Conservation (phyloP, 2,888 invertebrate species). For the Andrena hattorfiana region DNA sequence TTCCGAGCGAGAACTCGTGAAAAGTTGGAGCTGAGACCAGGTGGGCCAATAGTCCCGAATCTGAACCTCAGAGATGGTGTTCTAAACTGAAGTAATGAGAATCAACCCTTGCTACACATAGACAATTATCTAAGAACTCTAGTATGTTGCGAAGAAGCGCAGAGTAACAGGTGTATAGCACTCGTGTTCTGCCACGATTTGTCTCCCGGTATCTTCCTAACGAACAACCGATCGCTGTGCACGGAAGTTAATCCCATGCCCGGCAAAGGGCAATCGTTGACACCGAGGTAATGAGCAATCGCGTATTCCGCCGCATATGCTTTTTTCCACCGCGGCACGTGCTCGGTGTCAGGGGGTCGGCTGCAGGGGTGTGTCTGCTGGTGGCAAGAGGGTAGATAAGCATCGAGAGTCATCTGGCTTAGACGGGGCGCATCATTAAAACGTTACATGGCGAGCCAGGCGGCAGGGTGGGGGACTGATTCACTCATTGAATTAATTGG, state of each 20-base stretch:
- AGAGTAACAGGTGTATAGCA: conserved; percentile 30
- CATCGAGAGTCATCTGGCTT: conserved; percentile 84
- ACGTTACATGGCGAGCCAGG: conserved; percentile 71
- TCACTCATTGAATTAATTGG: conserved; percentile 83
- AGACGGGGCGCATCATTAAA: conserved; percentile 80
- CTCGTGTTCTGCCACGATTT: background rate
- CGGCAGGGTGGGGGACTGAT: conserved; percentile 75
- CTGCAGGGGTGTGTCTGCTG: conserved; percentile 80
- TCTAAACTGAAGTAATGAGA: no score
- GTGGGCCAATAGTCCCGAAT: no score
- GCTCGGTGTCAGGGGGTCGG: conserved; percentile 71
- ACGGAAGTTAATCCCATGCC: background rate
- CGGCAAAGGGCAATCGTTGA: conserved; percentile 41
- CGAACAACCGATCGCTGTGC: background rate
- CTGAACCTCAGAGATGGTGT: no score
- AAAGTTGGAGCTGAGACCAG: background rate
- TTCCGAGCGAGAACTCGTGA: background rate
- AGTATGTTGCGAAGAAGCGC: background rate
- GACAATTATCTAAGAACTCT: no score
- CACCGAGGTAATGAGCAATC: conserved; percentile 62
- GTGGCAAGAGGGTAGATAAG: conserved; percentile 83
- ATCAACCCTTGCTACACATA: no score
- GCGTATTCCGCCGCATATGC: conserved; percentile 74
- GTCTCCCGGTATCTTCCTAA: background rate
- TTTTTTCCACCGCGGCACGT: conserved; percentile 75